Base-by-base conservation (phyloP, 2,888 invertebrate genomes). In the Thera obeliscata region DNA sequence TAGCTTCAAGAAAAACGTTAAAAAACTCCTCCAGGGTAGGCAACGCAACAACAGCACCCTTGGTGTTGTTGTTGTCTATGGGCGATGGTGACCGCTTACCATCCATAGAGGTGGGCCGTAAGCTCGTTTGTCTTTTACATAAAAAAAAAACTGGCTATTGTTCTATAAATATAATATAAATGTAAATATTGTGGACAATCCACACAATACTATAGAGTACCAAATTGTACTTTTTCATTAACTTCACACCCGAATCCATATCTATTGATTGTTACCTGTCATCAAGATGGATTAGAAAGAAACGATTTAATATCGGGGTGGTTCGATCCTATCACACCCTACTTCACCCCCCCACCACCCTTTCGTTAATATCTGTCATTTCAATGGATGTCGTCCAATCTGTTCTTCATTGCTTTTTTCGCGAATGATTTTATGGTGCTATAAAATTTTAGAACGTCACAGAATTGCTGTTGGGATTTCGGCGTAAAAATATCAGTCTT, bases 341-440 rank as follows among this genome's bases (percentile, higher is more conserved):
- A 64, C 22, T 38, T 59, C 58, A 48, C 46, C 64, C 64, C 22
- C 55, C n/a, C n/a, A 11, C 12, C 59, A 55, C 64, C 52, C 64
- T 59, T 54, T 59, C 54, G 46, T 59, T 59, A 59, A 59, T 64
- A 64, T 59, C 64, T 7, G 22, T 48, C 54, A 33, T 52, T 52
- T 3, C 22, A 52, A 33, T 52, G 22, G 52, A 52, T 52, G 9
- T 33, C 52, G 22, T 52, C 7, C 22, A 52, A 52, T 50, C 7
- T 22, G 22, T 22, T 3, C 8, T 33, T 52, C 33, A 33, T 22
- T 5, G 50, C 52, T 52, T 52, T 52, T 50, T 52, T 52, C 33
- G 33, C 52, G 43, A 46, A 46, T 2, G 43, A 46, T 46, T 46
- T 46, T 46, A 46, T 46, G 43, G 9, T 7, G 43, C 1, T 33